Percentiles rank a stretch among this genome's conserved stretches.
Conservation (phyloP, 2,797 vertebrate species). For the Ciconia nigra region DNA sequence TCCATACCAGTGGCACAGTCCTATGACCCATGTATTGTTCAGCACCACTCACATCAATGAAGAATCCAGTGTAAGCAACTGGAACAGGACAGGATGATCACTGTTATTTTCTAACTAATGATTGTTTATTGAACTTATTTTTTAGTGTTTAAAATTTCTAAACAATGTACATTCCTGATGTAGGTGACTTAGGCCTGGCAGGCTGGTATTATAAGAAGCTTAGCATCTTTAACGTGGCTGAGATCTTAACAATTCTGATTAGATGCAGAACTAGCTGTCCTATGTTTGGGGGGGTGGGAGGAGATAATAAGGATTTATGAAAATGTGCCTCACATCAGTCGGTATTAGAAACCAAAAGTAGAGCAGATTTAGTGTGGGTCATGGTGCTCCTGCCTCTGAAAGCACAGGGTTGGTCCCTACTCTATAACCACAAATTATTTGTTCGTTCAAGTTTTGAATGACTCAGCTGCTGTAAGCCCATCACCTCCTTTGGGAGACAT, state of each 20-base stretch:
- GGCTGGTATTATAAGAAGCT: background rate
- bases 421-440: background rate
- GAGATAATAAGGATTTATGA: background rate
- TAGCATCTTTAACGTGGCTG: background rate
- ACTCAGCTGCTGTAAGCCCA: background rate
- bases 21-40: rapidly evolving
- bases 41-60: background rate
- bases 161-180: background rate
- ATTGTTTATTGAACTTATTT: background rate
- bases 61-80: background rate
- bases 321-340: background rate
- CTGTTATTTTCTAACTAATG: background rate
- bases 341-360: background rate
- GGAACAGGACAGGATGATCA: background rate
- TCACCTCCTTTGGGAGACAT: background rate
- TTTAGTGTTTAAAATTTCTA: background rate
- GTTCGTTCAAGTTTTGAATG: background rate
- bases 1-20: background rate
- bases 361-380: background rate
- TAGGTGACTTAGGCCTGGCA: background rate
- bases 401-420: background rate
- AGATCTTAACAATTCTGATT: background rate
- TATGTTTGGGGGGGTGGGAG: background rate
- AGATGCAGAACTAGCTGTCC: background rate
- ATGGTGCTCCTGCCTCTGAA: background rate